Evolutionary conservation across 2,113 vertebrate genomes (phyloP).

Genomic region (Trochalopteron elliotii): DNA sequence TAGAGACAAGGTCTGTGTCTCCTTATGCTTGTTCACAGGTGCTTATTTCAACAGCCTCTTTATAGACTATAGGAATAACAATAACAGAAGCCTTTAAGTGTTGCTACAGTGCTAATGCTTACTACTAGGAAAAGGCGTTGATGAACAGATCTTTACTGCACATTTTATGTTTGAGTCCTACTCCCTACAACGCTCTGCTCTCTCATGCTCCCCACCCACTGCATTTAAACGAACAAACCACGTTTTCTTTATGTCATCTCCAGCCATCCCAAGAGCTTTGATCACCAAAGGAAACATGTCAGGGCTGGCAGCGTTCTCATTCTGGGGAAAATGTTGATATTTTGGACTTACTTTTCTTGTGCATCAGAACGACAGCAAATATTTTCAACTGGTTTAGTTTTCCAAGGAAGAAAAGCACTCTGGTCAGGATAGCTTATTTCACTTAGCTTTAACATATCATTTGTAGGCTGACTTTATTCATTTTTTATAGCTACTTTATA

Average conservation of each 20-base stretch:
- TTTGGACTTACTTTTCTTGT: conserved; percentile 21
- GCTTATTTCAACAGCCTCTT: not conserved
- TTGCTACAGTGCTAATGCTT: not conserved
- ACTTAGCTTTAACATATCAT: not conserved
- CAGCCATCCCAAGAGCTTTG: conserved; percentile 42
- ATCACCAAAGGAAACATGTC: conserved; percentile 27
- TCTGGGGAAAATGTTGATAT: conserved; percentile 10
- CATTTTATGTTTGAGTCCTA: not conserved
- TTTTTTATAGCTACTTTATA: not conserved
- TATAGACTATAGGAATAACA: not conserved
- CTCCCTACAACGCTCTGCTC: not conserved
- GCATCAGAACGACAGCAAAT: not conserved
- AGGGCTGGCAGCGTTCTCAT: conserved; percentile 16
- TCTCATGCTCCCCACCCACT: conserved; percentile 44
- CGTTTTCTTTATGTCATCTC: conserved; percentile 32
- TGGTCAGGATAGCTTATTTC: not conserved
- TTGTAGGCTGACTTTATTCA: not conserved
- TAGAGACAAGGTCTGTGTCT: not conserved
- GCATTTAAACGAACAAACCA: conserved; percentile 60
- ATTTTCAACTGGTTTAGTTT: not conserved
- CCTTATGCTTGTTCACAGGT: not conserved
- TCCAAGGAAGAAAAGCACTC: not conserved
- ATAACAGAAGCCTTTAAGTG: not conserved
- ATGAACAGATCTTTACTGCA: conserved; percentile 1
- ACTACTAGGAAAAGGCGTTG: not conserved